A percentile compares a stretch with the other conserved stretches of the same genome.
Conservation (phyloP, 2,888 invertebrate species). For the Cheilosia vernalis region DNA sequence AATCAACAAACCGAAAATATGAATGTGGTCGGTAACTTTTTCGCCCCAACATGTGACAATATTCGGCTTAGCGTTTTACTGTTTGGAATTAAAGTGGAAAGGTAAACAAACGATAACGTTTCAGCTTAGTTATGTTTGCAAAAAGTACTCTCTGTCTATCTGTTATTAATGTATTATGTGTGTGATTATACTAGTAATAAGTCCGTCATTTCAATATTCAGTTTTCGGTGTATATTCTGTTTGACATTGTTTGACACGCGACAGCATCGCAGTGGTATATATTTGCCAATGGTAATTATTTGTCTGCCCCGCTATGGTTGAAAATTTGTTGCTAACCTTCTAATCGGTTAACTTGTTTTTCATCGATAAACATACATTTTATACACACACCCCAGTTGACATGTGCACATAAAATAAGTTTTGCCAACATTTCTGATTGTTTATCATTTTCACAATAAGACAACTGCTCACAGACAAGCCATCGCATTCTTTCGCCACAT, state of each 20-base stretch:
- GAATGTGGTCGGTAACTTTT: no score
- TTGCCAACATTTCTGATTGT: constrained; percentile 1
- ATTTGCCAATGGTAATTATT: not conserved
- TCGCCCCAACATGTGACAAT: not conserved
- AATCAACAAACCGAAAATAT: no score
- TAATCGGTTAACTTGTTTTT: not conserved
- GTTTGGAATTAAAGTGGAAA: constrained; percentile 18
- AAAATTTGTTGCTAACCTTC: not conserved
- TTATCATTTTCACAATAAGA: constrained; percentile 11
- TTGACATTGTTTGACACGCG: constrained; percentile 36
- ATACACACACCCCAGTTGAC: not conserved
- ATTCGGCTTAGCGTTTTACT: constrained; percentile 9
- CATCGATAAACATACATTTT: constrained; percentile 13
- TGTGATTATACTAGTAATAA: not conserved
- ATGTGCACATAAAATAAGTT: not conserved
- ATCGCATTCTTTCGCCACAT: constrained; percentile 41
- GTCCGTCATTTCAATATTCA: not conserved
- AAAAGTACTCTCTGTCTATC: not conserved
- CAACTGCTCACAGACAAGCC: constrained; percentile 6
- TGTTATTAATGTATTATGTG: not conserved
- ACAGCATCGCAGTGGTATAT: constrained; percentile 25
- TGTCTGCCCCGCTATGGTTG: no score
- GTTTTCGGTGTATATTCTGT: not conserved
- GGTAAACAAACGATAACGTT: constrained; percentile 37
- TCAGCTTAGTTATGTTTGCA: constrained; percentile 5